Conservation (phyloP, 2,797 vertebrate genomes). For the Sphaeramia orbicularis region DNA sequence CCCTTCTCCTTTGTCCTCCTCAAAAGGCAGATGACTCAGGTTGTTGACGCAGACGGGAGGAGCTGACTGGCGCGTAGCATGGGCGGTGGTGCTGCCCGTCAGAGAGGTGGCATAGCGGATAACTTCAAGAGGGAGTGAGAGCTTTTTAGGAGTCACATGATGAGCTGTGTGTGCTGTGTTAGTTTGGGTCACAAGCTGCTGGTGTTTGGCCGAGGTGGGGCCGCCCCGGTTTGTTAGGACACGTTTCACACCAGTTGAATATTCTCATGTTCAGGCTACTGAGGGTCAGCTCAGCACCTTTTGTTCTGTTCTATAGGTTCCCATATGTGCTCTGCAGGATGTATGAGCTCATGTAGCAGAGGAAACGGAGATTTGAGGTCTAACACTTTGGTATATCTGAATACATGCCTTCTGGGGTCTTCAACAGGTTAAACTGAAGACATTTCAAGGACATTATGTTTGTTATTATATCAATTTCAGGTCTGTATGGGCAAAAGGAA, state of each 20-base stretch:
- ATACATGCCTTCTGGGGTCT: too few species aligned
- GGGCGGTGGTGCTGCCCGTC: background rate
- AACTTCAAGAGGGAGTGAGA: background rate
- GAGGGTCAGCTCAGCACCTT: background rate
- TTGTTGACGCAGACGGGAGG: background rate
- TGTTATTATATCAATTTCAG: too few species aligned
- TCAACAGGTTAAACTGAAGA: too few species aligned
- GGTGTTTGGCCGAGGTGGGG: conserved; percentile 10
- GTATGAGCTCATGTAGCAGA: too few species aligned
- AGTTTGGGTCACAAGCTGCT: conserved; percentile 44
- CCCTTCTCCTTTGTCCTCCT: background rate
- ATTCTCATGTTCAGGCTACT: conserved; percentile 6
- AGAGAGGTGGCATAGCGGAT: background rate
- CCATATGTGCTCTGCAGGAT: too few species aligned
- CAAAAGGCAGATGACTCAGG: conserved; percentile 31
- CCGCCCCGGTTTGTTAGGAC: background rate
- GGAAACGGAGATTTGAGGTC: too few species aligned
- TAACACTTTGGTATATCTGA: too few species aligned
- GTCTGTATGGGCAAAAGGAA: too few species aligned
- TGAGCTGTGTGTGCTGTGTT: conserved; percentile 19
- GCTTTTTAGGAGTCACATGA: conserved; percentile 46
- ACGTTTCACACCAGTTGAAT: conserved; percentile 27
- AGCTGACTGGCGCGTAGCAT: background rate
- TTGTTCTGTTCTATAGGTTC: too few species aligned
- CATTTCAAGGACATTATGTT: too few species aligned